Percentiles rank a stretch among this genome's conserved stretches.
phyloP scores from a whole-genome alignment of 2,888 invertebrate species.

The Pyrochroa serraticornis region DNA sequence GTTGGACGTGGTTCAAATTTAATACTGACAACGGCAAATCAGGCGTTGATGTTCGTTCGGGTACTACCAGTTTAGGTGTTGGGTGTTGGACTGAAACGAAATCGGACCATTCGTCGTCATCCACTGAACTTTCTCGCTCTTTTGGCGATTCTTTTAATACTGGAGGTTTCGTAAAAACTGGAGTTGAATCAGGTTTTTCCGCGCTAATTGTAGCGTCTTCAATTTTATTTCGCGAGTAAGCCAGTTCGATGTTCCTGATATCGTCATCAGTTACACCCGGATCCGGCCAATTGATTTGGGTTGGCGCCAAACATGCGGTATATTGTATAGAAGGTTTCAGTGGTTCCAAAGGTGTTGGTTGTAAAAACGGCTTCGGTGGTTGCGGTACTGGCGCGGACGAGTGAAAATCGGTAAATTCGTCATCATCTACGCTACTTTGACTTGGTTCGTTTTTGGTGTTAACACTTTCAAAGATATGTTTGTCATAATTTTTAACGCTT shows the following conservation, averaged over 20 bases:
- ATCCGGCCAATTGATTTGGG: constrained; percentile 69
- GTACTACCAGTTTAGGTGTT: constrained; percentile 35
- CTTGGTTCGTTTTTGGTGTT: background rate
- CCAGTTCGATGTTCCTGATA: constrained; percentile 50
- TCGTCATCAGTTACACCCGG: constrained; percentile 61
- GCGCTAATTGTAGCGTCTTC: constrained; percentile 1
- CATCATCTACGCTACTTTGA: constrained; percentile 40
- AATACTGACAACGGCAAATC: constrained; percentile 54
- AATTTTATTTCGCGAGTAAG: constrained; percentile 35
- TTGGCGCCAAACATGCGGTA: constrained; percentile 27
- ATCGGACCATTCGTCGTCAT: constrained; percentile 68
- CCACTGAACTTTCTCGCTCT: constrained; percentile 37
- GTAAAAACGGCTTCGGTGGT: constrained; percentile 22
- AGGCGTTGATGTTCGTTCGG: constrained; percentile 47
- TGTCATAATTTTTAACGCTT: background rate
- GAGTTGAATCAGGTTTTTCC: background rate
- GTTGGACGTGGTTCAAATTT: constrained; percentile 51
- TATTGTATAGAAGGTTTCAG: constrained; percentile 28
- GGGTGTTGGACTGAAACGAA: constrained; percentile 58
- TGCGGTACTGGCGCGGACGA: constrained; percentile 33
- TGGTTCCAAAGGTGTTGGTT: constrained; percentile 24
- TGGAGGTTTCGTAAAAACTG: constrained; percentile 9
- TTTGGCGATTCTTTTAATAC: no score
- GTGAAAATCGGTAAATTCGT: constrained; percentile 57
- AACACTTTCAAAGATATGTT: constrained; percentile 14